Evolutionary conservation across 2,113 vertebrate species (phyloP).

Genomic region (Myotis yumanensis): DNA sequence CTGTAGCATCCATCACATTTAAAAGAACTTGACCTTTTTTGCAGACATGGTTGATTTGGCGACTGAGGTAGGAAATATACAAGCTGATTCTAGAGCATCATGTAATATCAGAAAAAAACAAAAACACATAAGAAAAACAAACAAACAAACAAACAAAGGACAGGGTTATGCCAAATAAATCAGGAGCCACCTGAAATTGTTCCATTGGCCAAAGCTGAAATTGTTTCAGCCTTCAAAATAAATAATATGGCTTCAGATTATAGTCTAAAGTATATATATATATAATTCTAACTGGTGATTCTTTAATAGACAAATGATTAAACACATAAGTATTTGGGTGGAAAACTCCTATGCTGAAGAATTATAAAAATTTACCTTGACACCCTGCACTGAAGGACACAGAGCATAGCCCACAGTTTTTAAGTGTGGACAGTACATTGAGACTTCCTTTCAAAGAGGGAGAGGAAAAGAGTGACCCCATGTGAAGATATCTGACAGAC

Average conservation of each 20-base stretch:
- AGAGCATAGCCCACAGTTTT: neutral
- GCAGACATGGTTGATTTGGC: neutral
- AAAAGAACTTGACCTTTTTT: neutral
- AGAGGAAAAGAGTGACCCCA: neutral
- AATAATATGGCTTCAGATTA: neutral
- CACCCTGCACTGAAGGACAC: neutral
- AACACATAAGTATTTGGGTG: neutral
- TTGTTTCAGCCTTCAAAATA: neutral
- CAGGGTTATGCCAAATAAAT: neutral
- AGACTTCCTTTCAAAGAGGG: neutral
- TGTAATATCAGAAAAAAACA: neutral
- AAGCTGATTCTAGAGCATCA: neutral
- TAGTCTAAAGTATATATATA: neutral
- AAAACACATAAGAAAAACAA: neutral
- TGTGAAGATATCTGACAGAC: neutral
- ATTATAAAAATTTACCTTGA: neutral
- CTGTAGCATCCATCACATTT: neutral
- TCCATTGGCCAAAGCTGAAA: neutral
- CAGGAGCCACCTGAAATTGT: neutral
- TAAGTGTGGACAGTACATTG: neutral
- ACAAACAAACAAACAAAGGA: rapidly evolving
- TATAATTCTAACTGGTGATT: neutral
- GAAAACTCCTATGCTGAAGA: neutral
- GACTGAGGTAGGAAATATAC: neutral
- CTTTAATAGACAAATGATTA: neutral